These are phyloP conservation scores for Eupelmus urozonus DNA, from an alignment of 2,888 invertebrate genomes.

Conservation along the genomic window DNA sequence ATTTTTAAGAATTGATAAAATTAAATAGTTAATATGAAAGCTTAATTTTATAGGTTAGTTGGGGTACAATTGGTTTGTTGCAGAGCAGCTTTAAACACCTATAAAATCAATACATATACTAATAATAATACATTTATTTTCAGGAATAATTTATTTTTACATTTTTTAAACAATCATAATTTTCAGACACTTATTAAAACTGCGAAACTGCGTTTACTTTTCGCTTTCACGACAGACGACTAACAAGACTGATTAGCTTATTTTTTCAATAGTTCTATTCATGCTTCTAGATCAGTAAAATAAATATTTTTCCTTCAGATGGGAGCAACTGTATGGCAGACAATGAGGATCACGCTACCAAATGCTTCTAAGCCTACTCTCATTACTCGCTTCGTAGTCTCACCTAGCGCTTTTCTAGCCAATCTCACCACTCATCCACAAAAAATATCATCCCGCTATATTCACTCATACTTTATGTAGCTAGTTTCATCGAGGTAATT, in stretches of 20 bases:
- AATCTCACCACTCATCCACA: conserved; percentile 70
- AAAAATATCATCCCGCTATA: conserved; percentile 70
- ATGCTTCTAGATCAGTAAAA: conserved; percentile 46
- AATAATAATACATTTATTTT: conserved; percentile 39
- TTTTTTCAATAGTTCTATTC: neutral
- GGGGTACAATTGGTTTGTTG: neutral
- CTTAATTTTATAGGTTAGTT: conserved; percentile 14
- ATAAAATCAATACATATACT: conserved; percentile 11
- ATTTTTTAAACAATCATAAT: conserved; percentile 16
- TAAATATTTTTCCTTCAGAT: conserved; percentile 72
- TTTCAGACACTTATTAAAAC: conserved; percentile 27
- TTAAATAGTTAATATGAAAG: conserved; percentile 6
- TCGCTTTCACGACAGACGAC: conserved; percentile 18
- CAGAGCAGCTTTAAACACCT: neutral
- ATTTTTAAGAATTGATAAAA: neutral
- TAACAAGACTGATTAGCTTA: conserved; percentile 11
- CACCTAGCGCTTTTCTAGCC: conserved; percentile 74
- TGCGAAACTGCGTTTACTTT: conserved; percentile 13
- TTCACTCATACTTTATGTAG: conserved; percentile 72
- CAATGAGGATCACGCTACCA: conserved; percentile 72
- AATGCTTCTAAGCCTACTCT: conserved; percentile 73
- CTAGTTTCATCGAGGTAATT: conserved; percentile 75
- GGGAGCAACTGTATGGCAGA: conserved; percentile 77
- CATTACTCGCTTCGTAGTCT: conserved; percentile 75
- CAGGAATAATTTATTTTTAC: conserved; percentile 22